Evolutionary conservation across 2,113 vertebrate species (phyloP).

Genomic region (Picathartes gymnocephalus): DNA sequence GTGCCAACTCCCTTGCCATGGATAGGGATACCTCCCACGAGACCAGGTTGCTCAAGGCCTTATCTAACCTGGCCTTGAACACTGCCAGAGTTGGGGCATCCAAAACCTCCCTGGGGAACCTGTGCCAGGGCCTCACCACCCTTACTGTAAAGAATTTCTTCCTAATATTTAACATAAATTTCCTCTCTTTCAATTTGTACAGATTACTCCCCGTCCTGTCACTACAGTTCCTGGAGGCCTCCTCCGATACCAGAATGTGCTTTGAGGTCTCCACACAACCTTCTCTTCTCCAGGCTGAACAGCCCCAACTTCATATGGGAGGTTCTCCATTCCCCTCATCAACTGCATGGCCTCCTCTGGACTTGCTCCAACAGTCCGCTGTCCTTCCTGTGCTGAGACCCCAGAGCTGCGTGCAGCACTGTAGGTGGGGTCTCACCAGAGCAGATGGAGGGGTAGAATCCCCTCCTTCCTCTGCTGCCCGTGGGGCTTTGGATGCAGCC

Average conservation of each 20-base stretch:
- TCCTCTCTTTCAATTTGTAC: not conserved
- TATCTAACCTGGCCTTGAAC: not conserved
- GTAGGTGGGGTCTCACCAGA: not conserved
- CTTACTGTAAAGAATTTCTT: not conserved
- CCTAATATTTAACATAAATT: not conserved
- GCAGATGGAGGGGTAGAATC: not conserved
- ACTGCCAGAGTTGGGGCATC: not conserved
- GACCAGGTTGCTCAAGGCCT: not conserved
- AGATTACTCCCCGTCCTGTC: not conserved
- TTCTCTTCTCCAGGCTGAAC: not conserved
- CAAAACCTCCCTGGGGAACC: not conserved
- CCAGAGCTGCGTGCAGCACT: not conserved
- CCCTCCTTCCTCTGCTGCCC: not conserved
- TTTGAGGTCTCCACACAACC: not conserved
- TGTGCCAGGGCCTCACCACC: not conserved
- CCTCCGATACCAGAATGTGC: not conserved
- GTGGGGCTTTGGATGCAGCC: not conserved
- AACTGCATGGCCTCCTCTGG: not conserved
- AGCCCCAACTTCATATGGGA: not conserved
- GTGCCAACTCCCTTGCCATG: not conserved
- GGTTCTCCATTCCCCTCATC: not conserved
- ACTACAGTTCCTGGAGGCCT: not conserved
- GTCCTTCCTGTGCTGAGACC: not conserved
- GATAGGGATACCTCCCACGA: not conserved
- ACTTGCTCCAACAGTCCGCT: not conserved